Evolutionary conservation across 2,797 vertebrate genomes (phyloP), one percentile per base, ranked within the genome.

Genomic region (Pantherophis alleghaniensis): DNA sequence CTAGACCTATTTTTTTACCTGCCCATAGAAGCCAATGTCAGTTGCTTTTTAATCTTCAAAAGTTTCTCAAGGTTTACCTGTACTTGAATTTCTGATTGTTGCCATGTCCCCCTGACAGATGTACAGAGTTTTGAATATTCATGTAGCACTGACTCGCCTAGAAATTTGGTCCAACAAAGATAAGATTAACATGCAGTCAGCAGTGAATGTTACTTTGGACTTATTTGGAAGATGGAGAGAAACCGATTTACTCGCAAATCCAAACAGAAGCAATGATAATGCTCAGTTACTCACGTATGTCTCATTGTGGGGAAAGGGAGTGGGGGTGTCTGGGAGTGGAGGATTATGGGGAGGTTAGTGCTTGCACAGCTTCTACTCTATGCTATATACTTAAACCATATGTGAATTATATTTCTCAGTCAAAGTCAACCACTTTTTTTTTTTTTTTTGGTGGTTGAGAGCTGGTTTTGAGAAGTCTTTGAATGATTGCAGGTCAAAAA

Each of bases 241-340:
- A 14, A 18, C 13, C 0, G 92, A 97, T 0, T 95, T 99, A n/a
- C 7, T 96, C 0, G 42, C 42, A 47, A 4, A 47, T 47, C 95
- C 92, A 4, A 97, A 95, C 90, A 98, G 96, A 7, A 94, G 79
- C 0, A 98, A 99, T 0, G 99, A 99, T 97, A 98, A 99, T 0
- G 98, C 99, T 1, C 99, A 99, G 61, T 98, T 99, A n/a, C 96
- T 99, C 96, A 99, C 98, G 99, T 99, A 79, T 0, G 97, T 97
- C 83, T n/a, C 37, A 14, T 3, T 11, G 14, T 4, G 3, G 18
- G 32, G 42, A 47, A 53, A 88, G 24, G 86, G 37, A 69, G 2
- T 55, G 4, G 32, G 24, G 61, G 22, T 1, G 1, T 26, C 12
- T 20, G 5, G 13, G 7, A 53, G 55, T 47, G 28, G 26, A 18